Evolutionary conservation across 2,888 invertebrate species (phyloP).

Genomic region (Graphium colonna): DNA sequence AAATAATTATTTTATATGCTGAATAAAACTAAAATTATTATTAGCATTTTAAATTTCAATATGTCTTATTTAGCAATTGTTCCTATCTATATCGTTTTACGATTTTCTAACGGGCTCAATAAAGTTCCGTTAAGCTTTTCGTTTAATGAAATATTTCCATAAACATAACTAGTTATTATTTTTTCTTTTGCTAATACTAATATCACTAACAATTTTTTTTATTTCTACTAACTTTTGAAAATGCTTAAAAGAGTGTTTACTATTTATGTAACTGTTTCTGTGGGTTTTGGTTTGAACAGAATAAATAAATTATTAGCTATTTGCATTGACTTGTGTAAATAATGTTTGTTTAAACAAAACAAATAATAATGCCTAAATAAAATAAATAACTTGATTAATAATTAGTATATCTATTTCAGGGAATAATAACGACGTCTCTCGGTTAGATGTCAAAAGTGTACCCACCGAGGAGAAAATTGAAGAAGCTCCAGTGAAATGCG

Average conservation of each 20-base stretch:
- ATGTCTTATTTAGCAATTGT: too few species aligned
- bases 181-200: background rate
- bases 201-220: background rate
- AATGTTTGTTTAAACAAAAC: too few species aligned
- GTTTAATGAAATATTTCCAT: background rate
- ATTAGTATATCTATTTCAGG: constrained; percentile 40
- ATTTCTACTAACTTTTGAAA: background rate
- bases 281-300: too few species aligned
- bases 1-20: too few species aligned
- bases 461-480: constrained; percentile 31
- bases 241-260: background rate
- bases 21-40: too few species aligned
- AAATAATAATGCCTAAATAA: too few species aligned
- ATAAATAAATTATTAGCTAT: background rate
- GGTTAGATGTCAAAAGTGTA: constrained; percentile 36
- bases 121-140: background rate
- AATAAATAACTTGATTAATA: too few species aligned
- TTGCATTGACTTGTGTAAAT: background rate
- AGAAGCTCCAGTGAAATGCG: constrained; percentile 33
- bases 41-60: too few species aligned
- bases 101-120: too few species aligned
- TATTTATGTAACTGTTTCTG: too few species aligned
- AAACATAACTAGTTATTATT: background rate
- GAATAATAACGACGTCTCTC: constrained; percentile 51
- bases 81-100: too few species aligned